phyloP scores from a whole-genome alignment of 2,113 vertebrate species.

The Anhinga rufa region DNA sequence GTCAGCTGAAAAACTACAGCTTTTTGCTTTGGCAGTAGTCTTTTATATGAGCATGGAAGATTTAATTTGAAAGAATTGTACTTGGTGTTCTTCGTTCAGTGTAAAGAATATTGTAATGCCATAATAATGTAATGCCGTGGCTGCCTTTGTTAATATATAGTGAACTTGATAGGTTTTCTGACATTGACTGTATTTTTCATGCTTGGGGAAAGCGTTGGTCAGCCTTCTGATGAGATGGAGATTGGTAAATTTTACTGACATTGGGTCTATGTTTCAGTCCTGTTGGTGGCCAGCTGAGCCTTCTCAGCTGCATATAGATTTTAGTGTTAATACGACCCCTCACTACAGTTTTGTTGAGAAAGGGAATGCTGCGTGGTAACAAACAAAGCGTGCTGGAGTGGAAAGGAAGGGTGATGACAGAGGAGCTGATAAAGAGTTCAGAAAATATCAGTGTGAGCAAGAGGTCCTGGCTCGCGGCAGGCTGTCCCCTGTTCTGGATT shows the following conservation, averaged over 20 bases:
- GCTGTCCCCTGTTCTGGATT: neutral
- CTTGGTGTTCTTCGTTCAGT: neutral
- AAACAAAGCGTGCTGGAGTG: neutral
- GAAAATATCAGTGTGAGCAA: neutral
- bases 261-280: neutral
- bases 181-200: neutral
- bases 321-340: neutral
- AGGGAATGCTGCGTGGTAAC: fast-evolving
- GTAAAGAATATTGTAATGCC: no score
- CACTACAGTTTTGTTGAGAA: neutral
- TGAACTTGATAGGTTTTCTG: neutral
- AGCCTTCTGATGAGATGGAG: neutral
- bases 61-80: neutral
- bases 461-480: neutral
- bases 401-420: neutral
- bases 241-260: neutral
- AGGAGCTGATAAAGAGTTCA: neutral
- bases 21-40: neutral
- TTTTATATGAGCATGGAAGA: neutral
- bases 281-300: neutral
- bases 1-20: neutral
- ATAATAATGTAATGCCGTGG: neutral
- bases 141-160: neutral
- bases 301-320: neutral
- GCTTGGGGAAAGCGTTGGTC: neutral